A percentile compares a stretch with the other conserved stretches of the same genome.
Evolutionary conservation across 2,113 vertebrate species (phyloP).

Genomic region (Chinchilla lanigera): DNA sequence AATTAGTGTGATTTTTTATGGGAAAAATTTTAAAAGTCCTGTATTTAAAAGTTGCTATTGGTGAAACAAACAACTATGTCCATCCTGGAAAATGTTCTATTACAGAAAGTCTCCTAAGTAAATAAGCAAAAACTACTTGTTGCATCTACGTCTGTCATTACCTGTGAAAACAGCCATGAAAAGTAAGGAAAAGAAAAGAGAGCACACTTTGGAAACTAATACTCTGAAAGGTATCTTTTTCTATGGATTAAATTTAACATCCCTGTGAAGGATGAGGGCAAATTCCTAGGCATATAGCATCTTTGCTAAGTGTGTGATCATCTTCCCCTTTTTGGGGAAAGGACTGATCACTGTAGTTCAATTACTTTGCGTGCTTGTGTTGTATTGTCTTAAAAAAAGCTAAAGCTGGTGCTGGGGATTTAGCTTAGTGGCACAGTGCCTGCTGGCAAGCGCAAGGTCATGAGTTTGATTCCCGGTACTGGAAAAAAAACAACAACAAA

Average conservation of each 20-base stretch:
- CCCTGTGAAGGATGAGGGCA: background rate
- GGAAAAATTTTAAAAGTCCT: conserved; percentile 17
- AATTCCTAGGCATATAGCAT: background rate
- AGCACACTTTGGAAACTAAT: background rate
- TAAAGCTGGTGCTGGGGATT: too few species aligned
- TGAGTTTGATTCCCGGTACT: too few species aligned
- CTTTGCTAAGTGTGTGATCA: background rate
- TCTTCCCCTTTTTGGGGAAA: background rate
- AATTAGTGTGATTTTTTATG: background rate
- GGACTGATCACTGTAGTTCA: background rate
- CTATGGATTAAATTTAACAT: background rate
- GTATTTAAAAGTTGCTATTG: conserved; percentile 2
- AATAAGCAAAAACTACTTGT: background rate
- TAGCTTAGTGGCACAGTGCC: too few species aligned
- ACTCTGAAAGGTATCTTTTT: conserved; percentile 1
- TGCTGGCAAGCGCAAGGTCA: too few species aligned
- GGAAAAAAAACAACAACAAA: too few species aligned
- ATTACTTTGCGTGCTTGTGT: background rate
- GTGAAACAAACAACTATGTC: conserved; percentile 1
- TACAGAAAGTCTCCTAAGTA: background rate
- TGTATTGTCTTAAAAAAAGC: too few species aligned
- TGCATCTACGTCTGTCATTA: background rate
- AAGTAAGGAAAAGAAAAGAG: background rate
- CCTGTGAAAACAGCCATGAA: background rate
- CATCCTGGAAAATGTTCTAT: conserved; percentile 34